phyloP scores from a whole-genome alignment of 2,797 vertebrate genomes.

The Anas bahamensis region DNA sequence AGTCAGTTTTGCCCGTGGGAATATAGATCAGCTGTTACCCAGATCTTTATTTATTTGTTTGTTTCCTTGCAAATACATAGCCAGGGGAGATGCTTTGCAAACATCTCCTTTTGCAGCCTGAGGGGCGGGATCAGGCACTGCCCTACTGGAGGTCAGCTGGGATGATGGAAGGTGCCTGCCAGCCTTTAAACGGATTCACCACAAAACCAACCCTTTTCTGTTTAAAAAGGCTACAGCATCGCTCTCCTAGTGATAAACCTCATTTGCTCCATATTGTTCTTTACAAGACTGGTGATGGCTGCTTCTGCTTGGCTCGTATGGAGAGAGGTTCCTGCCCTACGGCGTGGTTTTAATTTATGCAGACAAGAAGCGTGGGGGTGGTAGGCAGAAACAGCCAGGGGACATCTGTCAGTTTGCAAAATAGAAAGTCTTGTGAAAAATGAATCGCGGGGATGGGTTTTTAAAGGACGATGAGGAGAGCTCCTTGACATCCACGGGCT shows the following conservation, averaged over 20 bases:
- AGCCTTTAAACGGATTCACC: background rate
- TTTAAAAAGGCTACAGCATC: background rate
- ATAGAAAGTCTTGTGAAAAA: background rate
- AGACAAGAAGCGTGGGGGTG: background rate
- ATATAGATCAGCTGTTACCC: background rate
- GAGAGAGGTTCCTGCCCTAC: background rate
- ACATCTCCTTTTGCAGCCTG: background rate
- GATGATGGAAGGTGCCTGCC: background rate
- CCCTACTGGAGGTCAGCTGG: background rate
- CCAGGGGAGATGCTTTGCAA: background rate
- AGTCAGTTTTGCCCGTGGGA: background rate
- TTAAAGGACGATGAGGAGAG: background rate
- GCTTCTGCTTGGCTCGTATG: background rate
- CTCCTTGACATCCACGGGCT: background rate
- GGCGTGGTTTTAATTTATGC: constrained; percentile 16
- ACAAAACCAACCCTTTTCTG: background rate
- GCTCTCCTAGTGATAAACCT: background rate
- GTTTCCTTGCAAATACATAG: background rate
- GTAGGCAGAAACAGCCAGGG: background rate
- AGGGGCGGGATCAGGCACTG: background rate
- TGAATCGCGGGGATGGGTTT: background rate
- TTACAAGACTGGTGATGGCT: background rate
- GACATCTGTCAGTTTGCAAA: constrained; percentile 39
- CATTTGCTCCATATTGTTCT: background rate
- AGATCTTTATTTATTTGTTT: too few relatives aligned